phyloP scores from a whole-genome alignment of 2,888 invertebrate species.

The Drosophila merina region DNA sequence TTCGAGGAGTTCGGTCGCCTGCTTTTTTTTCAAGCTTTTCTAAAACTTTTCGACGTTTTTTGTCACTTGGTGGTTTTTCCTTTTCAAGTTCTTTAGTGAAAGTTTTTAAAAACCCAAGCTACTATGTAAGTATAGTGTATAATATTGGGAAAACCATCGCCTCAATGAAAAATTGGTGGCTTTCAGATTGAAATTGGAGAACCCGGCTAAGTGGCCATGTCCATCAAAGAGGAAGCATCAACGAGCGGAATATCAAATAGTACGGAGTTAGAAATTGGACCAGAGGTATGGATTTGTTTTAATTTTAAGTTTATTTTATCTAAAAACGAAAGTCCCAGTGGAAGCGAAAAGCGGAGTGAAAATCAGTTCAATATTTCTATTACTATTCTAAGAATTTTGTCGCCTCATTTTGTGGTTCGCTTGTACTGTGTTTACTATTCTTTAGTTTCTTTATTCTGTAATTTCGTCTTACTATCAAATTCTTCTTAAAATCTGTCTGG shows the following conservation, averaged over 20 bases:
- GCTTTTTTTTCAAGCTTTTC: neutral
- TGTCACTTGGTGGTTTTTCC: neutral
- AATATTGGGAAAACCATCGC: neutral
- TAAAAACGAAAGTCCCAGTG: no score
- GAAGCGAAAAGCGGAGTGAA: no score
- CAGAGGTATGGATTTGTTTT: conserved; percentile 7
- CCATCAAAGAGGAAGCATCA: conserved; percentile 39
- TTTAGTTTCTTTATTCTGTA: no score
- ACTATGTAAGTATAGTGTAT: neutral
- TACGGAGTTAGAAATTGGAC: conserved; percentile 29
- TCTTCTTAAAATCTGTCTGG: no score
- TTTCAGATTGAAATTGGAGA: neutral
- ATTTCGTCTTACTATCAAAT: no score
- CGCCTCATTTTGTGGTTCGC: no score
- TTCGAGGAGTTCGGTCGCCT: neutral
- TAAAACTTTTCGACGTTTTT: neutral
- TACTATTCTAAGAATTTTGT: no score
- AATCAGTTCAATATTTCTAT: no score
- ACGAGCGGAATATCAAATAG: conserved; percentile 41
- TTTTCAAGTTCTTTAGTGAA: neutral
- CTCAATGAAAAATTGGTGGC: neutral
- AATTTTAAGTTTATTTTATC: no score
- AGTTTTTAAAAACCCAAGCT: neutral
- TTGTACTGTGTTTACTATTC: no score
- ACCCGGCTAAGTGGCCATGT: conserved; percentile 32